These are phyloP conservation scores for Dromiciops gliroides DNA, from an alignment of 2,113 vertebrate genomes.

Conservation along the genomic window DNA sequence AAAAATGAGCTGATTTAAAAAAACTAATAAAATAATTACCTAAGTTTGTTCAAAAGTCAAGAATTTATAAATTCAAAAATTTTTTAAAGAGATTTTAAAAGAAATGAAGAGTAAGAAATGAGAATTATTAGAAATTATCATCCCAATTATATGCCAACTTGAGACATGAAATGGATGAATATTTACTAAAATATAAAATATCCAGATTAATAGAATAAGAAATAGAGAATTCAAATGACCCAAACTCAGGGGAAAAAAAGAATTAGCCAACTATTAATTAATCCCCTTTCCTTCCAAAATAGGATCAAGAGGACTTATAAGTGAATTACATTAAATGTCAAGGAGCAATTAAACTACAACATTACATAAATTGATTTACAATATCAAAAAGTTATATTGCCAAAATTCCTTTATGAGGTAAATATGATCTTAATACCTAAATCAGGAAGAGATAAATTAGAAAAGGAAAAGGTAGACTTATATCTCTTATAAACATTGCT, in stretches of 20 bases:
- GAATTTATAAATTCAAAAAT: background rate
- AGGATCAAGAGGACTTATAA: background rate
- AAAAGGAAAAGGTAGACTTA: background rate
- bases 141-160: background rate
- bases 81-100: background rate
- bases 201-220: background rate
- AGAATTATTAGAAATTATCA: background rate
- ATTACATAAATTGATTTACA: background rate
- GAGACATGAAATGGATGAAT: background rate
- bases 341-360: background rate
- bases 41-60: background rate
- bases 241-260: background rate
- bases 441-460: background rate
- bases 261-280: background rate
- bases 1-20: background rate
- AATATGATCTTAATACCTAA: background rate
- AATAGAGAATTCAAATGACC: background rate
- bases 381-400: background rate
- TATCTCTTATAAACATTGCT: background rate
- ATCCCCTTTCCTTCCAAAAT: background rate
- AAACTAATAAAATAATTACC: background rate
- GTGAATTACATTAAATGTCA: background rate
- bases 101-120: background rate
- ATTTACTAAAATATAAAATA: background rate
- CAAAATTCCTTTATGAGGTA: background rate